phyloP scores from a whole-genome alignment of 2,888 invertebrate species.

The Poecilus cupreus region DNA sequence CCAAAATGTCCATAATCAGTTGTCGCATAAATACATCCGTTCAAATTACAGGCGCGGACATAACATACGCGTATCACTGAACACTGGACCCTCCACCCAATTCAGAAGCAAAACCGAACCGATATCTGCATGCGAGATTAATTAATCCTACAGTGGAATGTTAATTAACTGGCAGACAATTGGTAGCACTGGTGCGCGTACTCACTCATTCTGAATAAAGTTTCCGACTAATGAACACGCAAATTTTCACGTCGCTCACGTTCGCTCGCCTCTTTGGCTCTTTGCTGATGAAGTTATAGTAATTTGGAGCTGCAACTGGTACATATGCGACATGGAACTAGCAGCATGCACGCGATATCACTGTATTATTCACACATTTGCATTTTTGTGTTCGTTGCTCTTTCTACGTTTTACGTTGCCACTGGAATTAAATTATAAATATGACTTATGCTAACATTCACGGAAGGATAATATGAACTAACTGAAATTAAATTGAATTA shows the following conservation, averaged over 20 bases:
- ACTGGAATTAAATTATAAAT: neutral
- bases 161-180: conserved; percentile 52
- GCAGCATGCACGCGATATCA: neutral
- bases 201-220: conserved; percentile 37
- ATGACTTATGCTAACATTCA: too few relatives aligned
- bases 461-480: too few relatives aligned
- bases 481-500: too few relatives aligned
- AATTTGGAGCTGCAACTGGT: conserved; percentile 17
- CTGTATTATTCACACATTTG: conserved; percentile 2
- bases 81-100: neutral
- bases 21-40: neutral
- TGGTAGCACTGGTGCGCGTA: conserved; percentile 9
- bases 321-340: neutral
- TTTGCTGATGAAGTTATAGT: conserved; percentile 16
- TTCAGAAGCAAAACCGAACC: neutral
- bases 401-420: neutral
- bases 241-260: conserved; percentile 24
- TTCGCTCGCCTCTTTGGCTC: neutral
- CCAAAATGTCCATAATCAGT: neutral
- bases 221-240: conserved; percentile 36
- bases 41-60: neutral
- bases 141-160: conserved; percentile 47
- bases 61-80: conserved; percentile 7
- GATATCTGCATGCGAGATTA: conserved; percentile 36
- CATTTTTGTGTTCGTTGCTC: neutral